Base-by-base conservation (phyloP, 2,113 vertebrate species). In the Maccullochella peelii region DNA sequence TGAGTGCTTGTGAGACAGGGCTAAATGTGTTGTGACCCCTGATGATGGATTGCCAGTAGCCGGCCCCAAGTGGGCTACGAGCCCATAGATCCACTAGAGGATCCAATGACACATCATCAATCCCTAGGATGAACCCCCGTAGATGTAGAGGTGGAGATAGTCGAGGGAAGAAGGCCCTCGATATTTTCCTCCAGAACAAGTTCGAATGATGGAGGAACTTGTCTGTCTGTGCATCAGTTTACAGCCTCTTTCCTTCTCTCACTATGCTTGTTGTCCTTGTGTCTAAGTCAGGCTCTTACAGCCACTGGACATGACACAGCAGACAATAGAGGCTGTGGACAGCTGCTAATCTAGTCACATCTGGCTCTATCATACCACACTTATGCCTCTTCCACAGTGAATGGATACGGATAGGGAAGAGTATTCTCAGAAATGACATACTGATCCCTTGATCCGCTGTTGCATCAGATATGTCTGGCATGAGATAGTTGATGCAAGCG, bases 11-110 rank as follows among this genome's bases (percentile, higher is more conserved):
- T 86, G 90, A 88, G 83, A 85, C 77, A 74, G 66, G 85, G 58
- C 86, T 91, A 92, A 93, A 94, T 86, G 84, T 86, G 89, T 87
- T 91, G 75, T 88, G 89, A 91, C 87, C 85, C 57, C 78, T 83
- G 86, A 84, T 90, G 91, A 93, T 91, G 79, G 89, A 93, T 92
- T 86, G 82, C 82, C 66, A 85, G 86, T 83, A 79, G 85, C 74
- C n/a, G 14, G 67, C 68, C 84, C 89, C 86, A 72, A 82, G 73
- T 79, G 80, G 76, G 88, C 62, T 77, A 61, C 61, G 10, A 84
- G 77, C 81, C 80, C 73, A 92, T 88, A 85, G 93, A 93, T 92
- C 86, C 83, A 85, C 80, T 66, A 38, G 78, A 70, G 83, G 63
- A 84, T 88, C 77, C 77, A 85, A 74, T 90, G 92, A 88, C 87